Percentiles rank a stretch among this genome's conserved stretches.
Evolutionary conservation across 1,140 invertebrate genomes (phyloP).

Genomic region (Brachionus koreanus): DNA sequence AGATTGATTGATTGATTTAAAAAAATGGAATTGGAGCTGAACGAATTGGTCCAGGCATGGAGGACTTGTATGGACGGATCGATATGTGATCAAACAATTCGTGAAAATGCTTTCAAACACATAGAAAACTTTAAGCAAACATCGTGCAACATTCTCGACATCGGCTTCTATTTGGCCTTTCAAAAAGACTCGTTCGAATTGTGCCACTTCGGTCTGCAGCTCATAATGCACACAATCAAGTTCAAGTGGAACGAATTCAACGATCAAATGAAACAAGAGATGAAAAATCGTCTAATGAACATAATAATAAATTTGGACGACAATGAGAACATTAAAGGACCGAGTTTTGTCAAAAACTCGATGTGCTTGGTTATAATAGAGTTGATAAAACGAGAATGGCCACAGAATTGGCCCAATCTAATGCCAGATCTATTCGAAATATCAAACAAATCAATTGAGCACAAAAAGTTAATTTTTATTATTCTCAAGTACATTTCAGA

Average conservation of each 20-base stretch:
- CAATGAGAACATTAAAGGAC: conserved; percentile 21
- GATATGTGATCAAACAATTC: background rate
- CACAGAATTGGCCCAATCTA: conserved; percentile 38
- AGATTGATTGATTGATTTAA: background rate
- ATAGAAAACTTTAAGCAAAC: conserved; percentile 40
- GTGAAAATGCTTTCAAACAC: conserved; percentile 32
- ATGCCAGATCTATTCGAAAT: conserved; percentile 24
- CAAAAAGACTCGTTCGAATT: conserved; percentile 38
- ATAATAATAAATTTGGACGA: conserved; percentile 12
- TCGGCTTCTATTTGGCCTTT: conserved; percentile 13
- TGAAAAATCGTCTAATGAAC: conserved; percentile 6
- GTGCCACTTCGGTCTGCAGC: conserved; percentile 30
- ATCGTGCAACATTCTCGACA: conserved; percentile 17
- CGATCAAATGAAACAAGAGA: conserved; percentile 8
- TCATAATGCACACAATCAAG: conserved; percentile 26
- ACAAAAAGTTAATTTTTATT: conserved; percentile 24
- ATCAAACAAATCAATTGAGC: conserved; percentile 3
- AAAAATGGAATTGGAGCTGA: conserved; percentile 37
- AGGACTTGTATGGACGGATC: conserved; percentile 1
- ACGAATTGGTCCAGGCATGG: conserved; percentile 36
- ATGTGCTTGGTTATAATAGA: conserved; percentile 34
- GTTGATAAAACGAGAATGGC: conserved; percentile 30
- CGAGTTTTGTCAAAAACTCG: conserved; percentile 23
- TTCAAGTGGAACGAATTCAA: conserved; percentile 40
- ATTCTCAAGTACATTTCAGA: conserved; percentile 37